A percentile compares a stretch with the other conserved stretches of the same genome.
Conservation (phyloP, 2,797 vertebrate genomes). For the Anableps anableps region DNA sequence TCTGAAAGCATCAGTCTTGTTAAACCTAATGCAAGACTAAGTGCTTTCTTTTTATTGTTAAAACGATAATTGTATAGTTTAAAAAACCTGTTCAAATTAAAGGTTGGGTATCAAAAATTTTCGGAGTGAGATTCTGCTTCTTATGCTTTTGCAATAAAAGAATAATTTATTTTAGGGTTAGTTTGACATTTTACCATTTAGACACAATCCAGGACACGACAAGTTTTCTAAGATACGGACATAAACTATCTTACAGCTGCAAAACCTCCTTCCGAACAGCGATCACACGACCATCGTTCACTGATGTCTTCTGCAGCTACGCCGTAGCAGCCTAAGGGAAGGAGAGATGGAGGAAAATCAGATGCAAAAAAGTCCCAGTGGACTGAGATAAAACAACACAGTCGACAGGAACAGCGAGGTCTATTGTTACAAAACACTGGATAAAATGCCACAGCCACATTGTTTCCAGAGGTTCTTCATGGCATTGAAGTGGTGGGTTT, state of each 20-base stretch:
- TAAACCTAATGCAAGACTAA: background rate
- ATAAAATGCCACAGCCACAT: constrained; percentile 30
- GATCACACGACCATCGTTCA: constrained; percentile 91
- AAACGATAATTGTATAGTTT: too few relatives aligned
- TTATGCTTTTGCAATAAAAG: background rate
- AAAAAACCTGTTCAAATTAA: background rate
- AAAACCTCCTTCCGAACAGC: constrained; percentile 87
- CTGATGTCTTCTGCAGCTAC: constrained; percentile 84
- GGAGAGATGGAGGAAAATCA: constrained; percentile 4
- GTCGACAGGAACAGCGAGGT: constrained; percentile 10
- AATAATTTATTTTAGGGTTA: background rate
- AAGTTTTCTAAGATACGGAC: background rate
- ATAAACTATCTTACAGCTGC: constrained; percentile 87
- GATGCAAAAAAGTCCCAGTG: background rate
- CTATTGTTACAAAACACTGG: constrained; percentile 22
- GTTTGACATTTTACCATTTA: background rate
- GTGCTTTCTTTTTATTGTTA: background rate
- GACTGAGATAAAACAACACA: constrained; percentile 19
- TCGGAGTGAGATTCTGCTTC: background rate
- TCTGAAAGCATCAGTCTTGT: too few relatives aligned
- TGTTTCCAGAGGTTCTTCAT: constrained; percentile 32
- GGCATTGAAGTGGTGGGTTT: constrained; percentile 27
- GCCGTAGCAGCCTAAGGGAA: constrained; percentile 91
- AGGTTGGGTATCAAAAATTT: background rate
- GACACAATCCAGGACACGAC: background rate